Base-by-base conservation (phyloP, 1,140 invertebrate species). In the Sesamia nonagrioides region DNA sequence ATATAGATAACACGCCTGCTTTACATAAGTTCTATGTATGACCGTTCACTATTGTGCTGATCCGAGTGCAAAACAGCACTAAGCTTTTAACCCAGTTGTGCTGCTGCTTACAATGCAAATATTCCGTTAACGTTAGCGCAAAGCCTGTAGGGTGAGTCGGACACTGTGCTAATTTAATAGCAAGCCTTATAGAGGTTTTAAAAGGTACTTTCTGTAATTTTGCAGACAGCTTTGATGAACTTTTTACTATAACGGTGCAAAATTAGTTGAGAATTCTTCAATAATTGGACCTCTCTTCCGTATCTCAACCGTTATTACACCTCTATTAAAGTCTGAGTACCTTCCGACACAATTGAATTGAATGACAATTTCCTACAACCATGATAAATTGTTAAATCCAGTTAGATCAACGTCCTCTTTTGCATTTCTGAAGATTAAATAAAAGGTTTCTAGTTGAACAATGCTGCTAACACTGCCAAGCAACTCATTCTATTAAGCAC, bases 81-180 rank as follows among this genome's bases (percentile, higher is more conserved):
- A 91, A 89, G 89, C 91, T 91, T 92, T 89, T 91, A 91, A 91
- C 88, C 88, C 81, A 85, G 82, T 87, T 83, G 81, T 80, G 75
- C 63, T 78, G 77, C 79, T 75, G 81, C 82, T 81, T 82, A 84
- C 77, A 86, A 83, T 86, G 82, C 86, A 85, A 83, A 85, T 88
- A 90, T 88, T 87, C 83, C 78, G 83, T 84, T 85, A 85, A 81
- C 78, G 86, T 83, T 82, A 82, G 77, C 82, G 73, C 58, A 48
- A 79, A 50, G 66, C 50, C 52, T 52, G 75, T 80, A 45, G 54
- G 58, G 83, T 83, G 71, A 81, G 74, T 74, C 63, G 60, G 76
- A 78, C 82, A 83, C 82, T 85, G 85, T 83, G 76, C 73, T 88
- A 88, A 87, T 87, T 88, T 80, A 82, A 84, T 83, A 78, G 52